Evolutionary conservation across 2,888 invertebrate genomes (phyloP).

Genomic region (Plagodis dolabraria): DNA sequence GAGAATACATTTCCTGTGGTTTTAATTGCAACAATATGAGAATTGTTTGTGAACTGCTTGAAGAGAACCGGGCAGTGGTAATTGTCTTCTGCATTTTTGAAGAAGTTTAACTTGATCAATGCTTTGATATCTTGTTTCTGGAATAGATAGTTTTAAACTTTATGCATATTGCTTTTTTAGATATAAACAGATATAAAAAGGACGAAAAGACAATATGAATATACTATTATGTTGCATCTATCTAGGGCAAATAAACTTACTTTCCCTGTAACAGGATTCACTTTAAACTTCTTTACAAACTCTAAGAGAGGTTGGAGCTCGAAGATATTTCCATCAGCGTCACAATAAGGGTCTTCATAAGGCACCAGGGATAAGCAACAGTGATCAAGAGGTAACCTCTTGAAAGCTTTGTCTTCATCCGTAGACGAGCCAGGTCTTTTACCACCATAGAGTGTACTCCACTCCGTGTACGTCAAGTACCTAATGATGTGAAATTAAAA

Average conservation of each 20-base stretch:
- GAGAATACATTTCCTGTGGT: conserved; percentile 98
- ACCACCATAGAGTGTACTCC: conserved; percentile 95
- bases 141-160: conserved; percentile 42
- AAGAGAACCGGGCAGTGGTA: conserved; percentile 98
- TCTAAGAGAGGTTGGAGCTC: conserved; percentile 94
- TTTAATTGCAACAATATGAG: conserved; percentile 95
- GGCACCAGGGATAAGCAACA: conserved; percentile 97
- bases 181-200: no score
- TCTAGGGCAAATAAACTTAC: conserved; percentile 53
- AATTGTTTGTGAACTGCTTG: conserved; percentile 96
- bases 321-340: conserved; percentile 95
- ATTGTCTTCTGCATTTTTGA: conserved; percentile 92
- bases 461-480: conserved; percentile 94
- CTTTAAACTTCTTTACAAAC: conserved; percentile 95
- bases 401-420: conserved; percentile 92
- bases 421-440: conserved; percentile 88
- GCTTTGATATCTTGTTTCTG: conserved; percentile 92
- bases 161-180: background rate
- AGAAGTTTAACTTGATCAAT: conserved; percentile 93
- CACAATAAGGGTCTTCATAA: conserved; percentile 96
- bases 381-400: conserved; percentile 96
- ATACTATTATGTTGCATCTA: no score
- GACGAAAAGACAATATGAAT: no score
- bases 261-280: conserved; percentile 97
- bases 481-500: conserved; percentile 63